Evolutionary conservation across 2,888 invertebrate genomes (phyloP), one percentile per base, ranked within the genome.

Genomic region (Drosophila seclusa): DNA sequence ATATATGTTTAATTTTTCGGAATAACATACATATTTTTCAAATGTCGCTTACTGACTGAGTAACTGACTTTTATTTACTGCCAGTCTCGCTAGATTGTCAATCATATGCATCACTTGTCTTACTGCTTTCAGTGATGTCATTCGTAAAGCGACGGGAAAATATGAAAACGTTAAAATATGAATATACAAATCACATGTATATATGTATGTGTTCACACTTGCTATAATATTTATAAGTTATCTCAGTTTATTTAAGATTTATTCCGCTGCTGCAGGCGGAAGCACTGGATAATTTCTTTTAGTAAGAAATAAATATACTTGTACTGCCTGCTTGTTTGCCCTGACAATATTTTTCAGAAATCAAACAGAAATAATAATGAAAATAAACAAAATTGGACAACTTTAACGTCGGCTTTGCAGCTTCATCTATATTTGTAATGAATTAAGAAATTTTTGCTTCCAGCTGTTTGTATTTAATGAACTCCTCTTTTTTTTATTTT

Each of bases 101-200:
- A 87, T 89, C 89, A 90, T 90, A 73, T 90, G 90, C 83, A 77
- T 86, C 87, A 73, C 72, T 82, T 74, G 72, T 58, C 73, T 61
- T 60, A 52, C 58, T 57, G 66, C 68, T 66, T 31, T 54, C 60
- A 68, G 53, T 71, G 68, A 73, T 78, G 73, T 73, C 80, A 75
- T 68, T 54, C 63, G 65, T 53, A 69, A 27, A 60, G 68, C 36
- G 50, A 59, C 34, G 55, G 49, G 21, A 71, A 52, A 34, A 52
- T 42, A 42, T 50, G 48, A 62, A 57, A 65, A 64, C 55, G 34
- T 32, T 18, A 11, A 21, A 21, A 31, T 24, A 2, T 24, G 16
- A 6, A 24, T 61, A 45, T 58, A 62, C 42, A 40, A 32, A 57
- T 34, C 32, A 38, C 48, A 32, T 49, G 29, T 27, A 45, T 52